A percentile compares a stretch with the other conserved stretches of the same genome.
Evolutionary conservation across 2,888 invertebrate genomes (phyloP).

Genomic region (Globia sparganii): DNA sequence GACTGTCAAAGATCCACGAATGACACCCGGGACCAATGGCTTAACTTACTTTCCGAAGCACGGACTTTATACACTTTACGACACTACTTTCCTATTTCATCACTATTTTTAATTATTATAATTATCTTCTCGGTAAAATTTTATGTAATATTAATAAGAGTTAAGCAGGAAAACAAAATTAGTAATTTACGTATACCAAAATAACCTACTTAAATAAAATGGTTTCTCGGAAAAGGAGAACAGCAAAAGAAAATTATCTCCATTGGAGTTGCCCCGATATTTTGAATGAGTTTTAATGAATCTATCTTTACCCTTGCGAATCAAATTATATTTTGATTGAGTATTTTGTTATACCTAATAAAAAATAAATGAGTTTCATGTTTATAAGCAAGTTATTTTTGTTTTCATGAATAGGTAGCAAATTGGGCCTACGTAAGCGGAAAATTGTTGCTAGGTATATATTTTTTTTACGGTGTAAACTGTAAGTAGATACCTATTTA

Average conservation of each 20-base stretch:
- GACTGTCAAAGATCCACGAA: too few relatives aligned
- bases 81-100: background rate
- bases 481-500: too few relatives aligned
- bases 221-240: background rate
- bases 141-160: too few relatives aligned
- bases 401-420: background rate
- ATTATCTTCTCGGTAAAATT: background rate
- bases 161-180: background rate
- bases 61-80: too few relatives aligned
- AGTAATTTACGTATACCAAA: background rate
- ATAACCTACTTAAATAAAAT: constrained; percentile 24
- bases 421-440: background rate
- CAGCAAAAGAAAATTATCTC: constrained; percentile 48
- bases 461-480: too few relatives aligned
- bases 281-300: constrained; percentile 73
- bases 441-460: background rate
- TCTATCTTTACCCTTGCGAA: constrained; percentile 42
- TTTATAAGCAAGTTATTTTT: constrained; percentile 1
- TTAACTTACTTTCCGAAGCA: too few relatives aligned
- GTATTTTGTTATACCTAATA: constrained; percentile 49
- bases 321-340: constrained; percentile 66
- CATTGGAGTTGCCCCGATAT: constrained; percentile 49
- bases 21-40: too few relatives aligned
- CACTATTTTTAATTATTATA: background rate
- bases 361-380: constrained; percentile 27